Evolutionary conservation across 2,113 vertebrate genomes (phyloP).

Genomic region (Bubalus kerabau): DNA sequence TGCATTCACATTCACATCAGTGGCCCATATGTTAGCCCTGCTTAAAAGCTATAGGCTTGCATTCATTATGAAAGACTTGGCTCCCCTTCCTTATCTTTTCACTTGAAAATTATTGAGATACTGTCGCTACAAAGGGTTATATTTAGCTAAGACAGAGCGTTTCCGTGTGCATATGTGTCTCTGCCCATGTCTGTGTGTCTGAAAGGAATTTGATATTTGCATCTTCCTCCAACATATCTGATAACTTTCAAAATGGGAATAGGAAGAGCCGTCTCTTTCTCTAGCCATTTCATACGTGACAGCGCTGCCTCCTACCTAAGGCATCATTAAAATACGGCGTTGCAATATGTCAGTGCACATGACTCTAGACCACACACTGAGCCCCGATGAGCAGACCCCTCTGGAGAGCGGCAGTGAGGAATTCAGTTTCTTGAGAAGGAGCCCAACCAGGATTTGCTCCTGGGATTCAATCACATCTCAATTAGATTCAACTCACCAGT

Average conservation of each 20-base stretch:
- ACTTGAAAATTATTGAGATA: constrained; percentile 81
- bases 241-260: constrained; percentile 68
- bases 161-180: constrained; percentile 46
- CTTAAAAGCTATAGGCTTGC: constrained; percentile 85
- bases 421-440: constrained; percentile 15
- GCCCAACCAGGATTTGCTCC: background rate
- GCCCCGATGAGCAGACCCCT: constrained; percentile 54
- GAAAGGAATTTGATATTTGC: constrained; percentile 74
- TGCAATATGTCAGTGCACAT: constrained; percentile 55
- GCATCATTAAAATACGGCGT: constrained; percentile 65
- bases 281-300: constrained; percentile 62
- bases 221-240: constrained; percentile 69
- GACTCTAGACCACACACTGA: constrained; percentile 64
- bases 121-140: constrained; percentile 77
- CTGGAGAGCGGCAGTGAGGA: constrained; percentile 18
- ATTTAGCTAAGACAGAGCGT: constrained; percentile 73
- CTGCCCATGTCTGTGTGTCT: constrained; percentile 63
- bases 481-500: background rate
- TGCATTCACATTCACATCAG: constrained; percentile 86
- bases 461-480: background rate
- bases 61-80: constrained; percentile 85
- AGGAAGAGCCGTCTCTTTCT: constrained; percentile 70
- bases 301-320: constrained; percentile 69
- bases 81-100: constrained; percentile 77
- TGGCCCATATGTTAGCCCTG: constrained; percentile 88